Evolutionary conservation across 2,797 vertebrate genomes (phyloP).

Genomic region (Diplodus puntazzo): DNA sequence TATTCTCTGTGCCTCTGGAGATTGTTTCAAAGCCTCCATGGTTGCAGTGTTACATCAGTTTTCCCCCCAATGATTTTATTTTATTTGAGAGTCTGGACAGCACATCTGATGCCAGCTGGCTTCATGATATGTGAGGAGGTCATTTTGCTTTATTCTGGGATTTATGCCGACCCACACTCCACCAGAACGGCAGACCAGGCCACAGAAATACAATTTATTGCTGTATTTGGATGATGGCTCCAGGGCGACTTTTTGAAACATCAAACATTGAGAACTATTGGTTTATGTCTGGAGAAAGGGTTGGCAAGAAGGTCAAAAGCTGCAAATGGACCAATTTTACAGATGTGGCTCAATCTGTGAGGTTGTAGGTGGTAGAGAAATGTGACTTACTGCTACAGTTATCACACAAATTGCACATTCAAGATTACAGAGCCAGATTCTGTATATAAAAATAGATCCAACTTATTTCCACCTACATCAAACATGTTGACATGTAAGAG

Average conservation of each 20-base stretch:
- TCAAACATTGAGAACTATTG: slow-evolving; percentile 20
- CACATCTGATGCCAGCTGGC: slow-evolving; percentile 35
- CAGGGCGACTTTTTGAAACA: not conserved
- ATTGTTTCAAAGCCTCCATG: slow-evolving; percentile 19
- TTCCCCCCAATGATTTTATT: slow-evolving; percentile 31
- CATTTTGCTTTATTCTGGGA: slow-evolving; percentile 2
- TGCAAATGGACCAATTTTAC: not conserved
- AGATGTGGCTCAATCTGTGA: slow-evolving; percentile 3
- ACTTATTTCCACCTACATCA: not conserved
- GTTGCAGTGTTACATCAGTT: slow-evolving; percentile 28
- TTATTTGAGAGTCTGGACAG: slow-evolving; percentile 25
- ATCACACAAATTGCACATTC: not conserved
- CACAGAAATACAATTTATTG: slow-evolving; percentile 26
- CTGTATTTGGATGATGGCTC: not conserved
- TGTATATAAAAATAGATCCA: not conserved
- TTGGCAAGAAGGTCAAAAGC: slow-evolving; percentile 18
- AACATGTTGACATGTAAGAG: not conserved
- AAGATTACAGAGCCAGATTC: not conserved
- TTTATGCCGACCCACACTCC: slow-evolving; percentile 1
- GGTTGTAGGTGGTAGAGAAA: not conserved
- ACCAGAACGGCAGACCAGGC: not conserved
- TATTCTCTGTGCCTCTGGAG: slow-evolving; percentile 5
- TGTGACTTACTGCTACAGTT: not conserved
- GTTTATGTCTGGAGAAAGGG: not conserved
- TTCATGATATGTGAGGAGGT: slow-evolving; percentile 10